Percentiles rank a stretch among this genome's conserved stretches.
Evolutionary conservation across 2,113 vertebrate species (phyloP).

Genomic region (Erythrolamprus reginae): DNA sequence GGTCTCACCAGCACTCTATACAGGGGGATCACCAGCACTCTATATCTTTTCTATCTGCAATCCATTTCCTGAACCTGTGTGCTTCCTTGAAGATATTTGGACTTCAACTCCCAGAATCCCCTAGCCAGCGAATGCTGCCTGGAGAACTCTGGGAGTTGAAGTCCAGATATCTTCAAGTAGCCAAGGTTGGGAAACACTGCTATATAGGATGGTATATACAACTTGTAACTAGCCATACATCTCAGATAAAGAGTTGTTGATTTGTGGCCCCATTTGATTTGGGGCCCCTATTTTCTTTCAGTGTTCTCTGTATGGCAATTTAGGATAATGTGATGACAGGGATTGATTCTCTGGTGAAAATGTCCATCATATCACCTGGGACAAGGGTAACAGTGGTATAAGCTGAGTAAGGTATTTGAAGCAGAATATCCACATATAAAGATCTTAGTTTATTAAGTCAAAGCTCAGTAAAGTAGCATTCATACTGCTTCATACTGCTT

Average conservation of each 20-base stretch:
- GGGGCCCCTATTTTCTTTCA: not conserved
- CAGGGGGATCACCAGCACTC: too few species aligned
- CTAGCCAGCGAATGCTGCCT: too few species aligned
- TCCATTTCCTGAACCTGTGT: not conserved
- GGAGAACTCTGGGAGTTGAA: too few species aligned
- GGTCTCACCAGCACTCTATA: too few species aligned
- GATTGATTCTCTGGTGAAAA: not conserved
- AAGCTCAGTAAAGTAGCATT: not conserved
- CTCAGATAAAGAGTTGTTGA: too few species aligned
- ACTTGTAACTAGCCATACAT: not conserved
- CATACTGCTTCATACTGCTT: not conserved
- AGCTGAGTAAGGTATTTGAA: not conserved
- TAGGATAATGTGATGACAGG: not conserved
- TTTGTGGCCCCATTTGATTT: not conserved
- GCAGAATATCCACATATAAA: not conserved
- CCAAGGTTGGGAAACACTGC: too few species aligned
- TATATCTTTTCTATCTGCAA: too few species aligned
- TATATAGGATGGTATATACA: too few species aligned
- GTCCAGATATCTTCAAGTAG: too few species aligned
- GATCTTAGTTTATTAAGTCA: not conserved
- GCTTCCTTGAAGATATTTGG: not conserved
- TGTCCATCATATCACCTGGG: not conserved
- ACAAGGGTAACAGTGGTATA: not conserved
- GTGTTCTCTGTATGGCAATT: not conserved
- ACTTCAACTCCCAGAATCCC: too few species aligned